Base-by-base conservation (phyloP, 2,888 invertebrate species). In the Tinea semifulvella region DNA sequence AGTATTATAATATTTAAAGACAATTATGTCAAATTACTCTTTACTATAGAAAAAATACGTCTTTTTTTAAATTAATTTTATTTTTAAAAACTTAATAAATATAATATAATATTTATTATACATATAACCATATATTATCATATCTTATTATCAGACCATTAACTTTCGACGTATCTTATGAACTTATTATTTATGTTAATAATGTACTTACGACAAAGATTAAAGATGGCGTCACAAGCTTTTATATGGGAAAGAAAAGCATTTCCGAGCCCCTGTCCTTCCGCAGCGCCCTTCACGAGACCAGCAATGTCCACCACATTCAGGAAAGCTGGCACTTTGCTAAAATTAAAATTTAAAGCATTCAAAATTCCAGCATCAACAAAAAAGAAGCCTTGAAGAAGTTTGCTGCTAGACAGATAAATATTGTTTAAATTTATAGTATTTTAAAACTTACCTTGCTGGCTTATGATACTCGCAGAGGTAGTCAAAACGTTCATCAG, bases 281-380 rank as follows among this genome's bases (percentile, higher is more conserved):
- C 97, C 2, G 96, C 92, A 2, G 99, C 99, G 20, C 98, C 99
- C 62, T 96, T 94, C 26, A 99, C 99, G 52, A 99, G 81, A 7
- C 99, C 99, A 45, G 99, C 99, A 58, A 99, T 99, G 68, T 99
- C 99, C 20, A 96, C 96, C 22, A 99, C 92, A 68, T 96, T 98
- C 51, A 99, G 80, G 71, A 92, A 99, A 1, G 98, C 99, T 10
- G 99, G 98, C 25, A 99, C 98, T 84, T 97, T 96, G 72, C 97
- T 98, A 74, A n/a, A 84, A 83, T 51, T 50, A 13, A 22, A 22
- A 22, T 22, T 22, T 22, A 22, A 22, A 22, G n/a, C n/a, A n/a
- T n/a, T n/a, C n/a, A n/a, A n/a, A n/a, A n/a, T n/a, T n/a, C n/a
- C n/a, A n/a, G n/a, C n/a, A n/a, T n/a, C n/a, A n/a, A n/a, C n/a